Evolutionary conservation across 2,113 vertebrate species (phyloP).

Genomic region (Lagopus muta): DNA sequence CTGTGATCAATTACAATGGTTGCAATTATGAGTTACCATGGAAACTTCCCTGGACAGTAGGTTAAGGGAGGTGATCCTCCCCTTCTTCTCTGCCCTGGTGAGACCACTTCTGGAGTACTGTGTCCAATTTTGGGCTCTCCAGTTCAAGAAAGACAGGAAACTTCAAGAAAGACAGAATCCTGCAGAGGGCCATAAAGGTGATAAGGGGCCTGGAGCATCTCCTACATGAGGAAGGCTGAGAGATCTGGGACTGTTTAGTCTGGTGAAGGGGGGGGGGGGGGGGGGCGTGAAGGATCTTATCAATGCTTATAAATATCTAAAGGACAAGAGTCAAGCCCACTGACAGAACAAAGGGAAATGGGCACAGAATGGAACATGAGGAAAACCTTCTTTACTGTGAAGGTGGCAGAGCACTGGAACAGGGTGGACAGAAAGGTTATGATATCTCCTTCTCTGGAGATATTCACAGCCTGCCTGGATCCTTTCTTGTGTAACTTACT

Average conservation of each 20-base stretch:
- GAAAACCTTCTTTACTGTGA: neutral
- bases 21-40: neutral
- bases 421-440: neutral
- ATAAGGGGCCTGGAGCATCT: neutral
- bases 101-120: neutral
- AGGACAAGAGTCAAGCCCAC: neutral
- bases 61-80: neutral
- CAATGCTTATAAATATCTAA: neutral
- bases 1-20: slow-evolving; percentile 7
- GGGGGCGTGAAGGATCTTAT: neutral
- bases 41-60: neutral
- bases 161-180: neutral
- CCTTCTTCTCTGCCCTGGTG: neutral
- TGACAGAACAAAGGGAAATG: neutral
- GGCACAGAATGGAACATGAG: neutral
- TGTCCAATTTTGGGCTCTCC: neutral
- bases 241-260: neutral
- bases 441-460: neutral
- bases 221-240: neutral
- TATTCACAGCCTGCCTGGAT: neutral
- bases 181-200: neutral
- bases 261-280: no score
- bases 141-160: neutral
- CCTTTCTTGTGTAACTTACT: neutral
- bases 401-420: no score